These are phyloP conservation scores for Cranoglanis bouderius DNA, from an alignment of 2,113 vertebrate species.

Conservation along the genomic window DNA sequence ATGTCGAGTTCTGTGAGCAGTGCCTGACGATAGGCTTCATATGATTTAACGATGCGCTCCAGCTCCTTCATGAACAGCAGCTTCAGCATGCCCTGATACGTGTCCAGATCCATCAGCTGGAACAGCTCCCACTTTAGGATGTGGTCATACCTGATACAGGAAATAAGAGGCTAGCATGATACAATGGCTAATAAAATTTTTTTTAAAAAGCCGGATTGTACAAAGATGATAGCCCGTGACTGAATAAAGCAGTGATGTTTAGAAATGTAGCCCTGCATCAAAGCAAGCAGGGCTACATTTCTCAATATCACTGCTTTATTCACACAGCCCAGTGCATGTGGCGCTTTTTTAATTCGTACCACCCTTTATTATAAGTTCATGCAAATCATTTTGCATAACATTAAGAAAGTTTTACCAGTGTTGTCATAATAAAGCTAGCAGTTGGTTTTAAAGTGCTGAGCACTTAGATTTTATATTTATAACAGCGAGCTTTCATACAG, in stretches of 20 bases:
- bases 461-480: neutral
- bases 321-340: neutral
- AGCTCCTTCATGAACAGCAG: conserved; percentile 99
- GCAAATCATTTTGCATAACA: neutral
- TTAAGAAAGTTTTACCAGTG: neutral
- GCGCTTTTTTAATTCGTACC: neutral
- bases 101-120: conserved; percentile 96
- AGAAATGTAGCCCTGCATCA: neutral
- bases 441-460: neutral
- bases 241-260: neutral
- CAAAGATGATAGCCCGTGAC: neutral
- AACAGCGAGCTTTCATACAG: neutral
- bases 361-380: neutral
- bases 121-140: conserved; percentile 99
- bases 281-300: neutral
- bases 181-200: neutral
- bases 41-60: conserved; percentile 95
- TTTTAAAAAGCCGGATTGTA: neutral
- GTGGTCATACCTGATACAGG: conserved; percentile 89
- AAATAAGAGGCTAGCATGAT: conserved; percentile 15
- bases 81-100: conserved; percentile 98
- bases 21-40: conserved; percentile 92
- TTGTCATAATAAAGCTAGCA: neutral
- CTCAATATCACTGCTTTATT: neutral
- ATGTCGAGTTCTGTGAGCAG: conserved; percentile 89